Evolutionary conservation across 2,113 vertebrate genomes (phyloP).

Genomic region (Tyto alba): DNA sequence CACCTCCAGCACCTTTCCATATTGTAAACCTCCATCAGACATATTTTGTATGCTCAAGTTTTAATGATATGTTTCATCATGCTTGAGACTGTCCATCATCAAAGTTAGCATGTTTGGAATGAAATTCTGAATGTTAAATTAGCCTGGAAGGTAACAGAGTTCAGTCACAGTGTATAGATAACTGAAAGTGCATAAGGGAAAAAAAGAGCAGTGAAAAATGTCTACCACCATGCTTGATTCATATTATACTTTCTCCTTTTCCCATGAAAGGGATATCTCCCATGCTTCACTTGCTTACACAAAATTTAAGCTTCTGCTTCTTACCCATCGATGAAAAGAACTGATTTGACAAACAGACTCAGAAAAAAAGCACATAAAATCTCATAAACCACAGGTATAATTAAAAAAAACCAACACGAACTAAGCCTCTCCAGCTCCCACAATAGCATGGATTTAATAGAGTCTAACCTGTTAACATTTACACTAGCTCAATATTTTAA

Average conservation of each 20-base stretch:
- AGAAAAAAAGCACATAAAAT: neutral
- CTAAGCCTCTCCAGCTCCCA: neutral
- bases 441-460: neutral
- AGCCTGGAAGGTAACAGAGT: neutral
- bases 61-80: neutral
- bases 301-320: neutral
- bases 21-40: neutral
- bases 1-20: neutral
- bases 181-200: neutral
- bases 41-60: neutral
- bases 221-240: neutral
- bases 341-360: neutral
- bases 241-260: neutral
- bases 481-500: conserved; percentile 4
- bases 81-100: neutral
- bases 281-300: neutral
- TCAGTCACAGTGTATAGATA: neutral
- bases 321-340: neutral
- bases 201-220: neutral
- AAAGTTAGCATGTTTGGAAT: neutral
- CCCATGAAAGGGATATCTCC: neutral
- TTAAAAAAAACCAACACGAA: neutral
- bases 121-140: neutral
- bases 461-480: neutral
- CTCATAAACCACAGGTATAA: neutral